These are phyloP conservation scores for Heptranchias perlo DNA, from an alignment of 2,113 vertebrate species.

Conservation along the genomic window DNA sequence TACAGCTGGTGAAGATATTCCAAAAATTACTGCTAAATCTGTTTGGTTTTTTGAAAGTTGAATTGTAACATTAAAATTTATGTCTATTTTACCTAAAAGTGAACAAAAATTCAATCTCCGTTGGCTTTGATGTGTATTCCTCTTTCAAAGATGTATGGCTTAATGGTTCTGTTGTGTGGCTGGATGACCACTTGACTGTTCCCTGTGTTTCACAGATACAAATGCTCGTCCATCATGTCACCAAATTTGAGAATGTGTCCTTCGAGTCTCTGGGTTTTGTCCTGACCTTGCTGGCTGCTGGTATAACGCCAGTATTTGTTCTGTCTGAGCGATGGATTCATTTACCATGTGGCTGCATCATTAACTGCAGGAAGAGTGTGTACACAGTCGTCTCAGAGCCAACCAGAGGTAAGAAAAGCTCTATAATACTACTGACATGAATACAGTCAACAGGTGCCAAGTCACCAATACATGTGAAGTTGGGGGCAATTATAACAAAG, in stretches of 20 bases:
- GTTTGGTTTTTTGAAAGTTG: neutral
- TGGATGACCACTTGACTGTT: neutral
- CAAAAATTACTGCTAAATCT: too few relatives aligned
- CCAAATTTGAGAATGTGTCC: slow-evolving; percentile 63
- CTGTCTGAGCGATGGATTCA: slow-evolving; percentile 86
- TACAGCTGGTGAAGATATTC: neutral
- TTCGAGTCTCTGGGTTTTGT: slow-evolving; percentile 82
- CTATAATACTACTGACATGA: neutral
- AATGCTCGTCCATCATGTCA: slow-evolving; percentile 69
- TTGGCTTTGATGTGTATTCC: neutral
- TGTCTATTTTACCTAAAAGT: neutral
- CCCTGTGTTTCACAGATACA: slow-evolving; percentile 66
- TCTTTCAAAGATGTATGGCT: neutral
- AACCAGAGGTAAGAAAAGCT: slow-evolving; percentile 53
- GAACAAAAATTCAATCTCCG: neutral
- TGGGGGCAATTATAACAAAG: neutral
- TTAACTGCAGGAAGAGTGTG: slow-evolving; percentile 71
- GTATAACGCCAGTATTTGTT: slow-evolving; percentile 79
- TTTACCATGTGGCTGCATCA: slow-evolving; percentile 92
- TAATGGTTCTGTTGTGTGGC: neutral
- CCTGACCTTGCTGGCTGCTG: slow-evolving; percentile 76
- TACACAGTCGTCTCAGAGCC: slow-evolving; percentile 49
- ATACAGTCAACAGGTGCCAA: neutral
- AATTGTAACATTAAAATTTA: neutral
- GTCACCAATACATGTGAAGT: neutral